Conservation (phyloP, 2,888 invertebrate species). For the Eupeodes latifasciatus region DNA sequence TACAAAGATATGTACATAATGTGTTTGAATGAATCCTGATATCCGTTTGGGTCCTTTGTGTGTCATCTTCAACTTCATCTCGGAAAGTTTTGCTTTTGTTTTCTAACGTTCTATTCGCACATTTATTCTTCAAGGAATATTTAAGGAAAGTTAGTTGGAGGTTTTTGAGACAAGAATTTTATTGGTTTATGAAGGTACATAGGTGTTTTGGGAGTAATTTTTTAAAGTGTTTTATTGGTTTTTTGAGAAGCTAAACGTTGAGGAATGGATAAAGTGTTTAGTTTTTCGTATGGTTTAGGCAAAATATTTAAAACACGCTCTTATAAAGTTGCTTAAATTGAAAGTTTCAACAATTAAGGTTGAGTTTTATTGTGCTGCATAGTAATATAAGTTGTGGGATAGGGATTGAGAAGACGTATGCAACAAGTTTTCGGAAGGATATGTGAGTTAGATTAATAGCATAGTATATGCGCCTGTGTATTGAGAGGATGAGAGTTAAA, state of each 20-base stretch:
- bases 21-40: neutral
- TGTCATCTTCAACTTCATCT: slow-evolving; percentile 8
- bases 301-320: too few species aligned
- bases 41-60: slow-evolving; percentile 21
- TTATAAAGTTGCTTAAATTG: too few species aligned
- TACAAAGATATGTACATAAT: neutral
- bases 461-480: slow-evolving; percentile 33
- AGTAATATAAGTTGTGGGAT: neutral
- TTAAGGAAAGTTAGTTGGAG: neutral
- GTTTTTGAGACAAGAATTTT: neutral
- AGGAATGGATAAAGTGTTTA: neutral
- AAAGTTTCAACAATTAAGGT: neutral
- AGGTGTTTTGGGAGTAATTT: slow-evolving; percentile 16
- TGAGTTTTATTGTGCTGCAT: neutral
- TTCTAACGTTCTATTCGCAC: neutral
- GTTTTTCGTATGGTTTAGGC: too few species aligned
- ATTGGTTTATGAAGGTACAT: neutral
- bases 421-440: slow-evolving; percentile 59
- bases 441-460: slow-evolving; percentile 4
- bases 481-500: neutral
- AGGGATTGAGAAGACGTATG: neutral
- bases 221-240: too few species aligned
- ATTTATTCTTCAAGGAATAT: neutral
- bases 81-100: slow-evolving; percentile 5
- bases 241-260: neutral